Conservation (phyloP, 2,113 vertebrate species). For the Origma solitaria region DNA sequence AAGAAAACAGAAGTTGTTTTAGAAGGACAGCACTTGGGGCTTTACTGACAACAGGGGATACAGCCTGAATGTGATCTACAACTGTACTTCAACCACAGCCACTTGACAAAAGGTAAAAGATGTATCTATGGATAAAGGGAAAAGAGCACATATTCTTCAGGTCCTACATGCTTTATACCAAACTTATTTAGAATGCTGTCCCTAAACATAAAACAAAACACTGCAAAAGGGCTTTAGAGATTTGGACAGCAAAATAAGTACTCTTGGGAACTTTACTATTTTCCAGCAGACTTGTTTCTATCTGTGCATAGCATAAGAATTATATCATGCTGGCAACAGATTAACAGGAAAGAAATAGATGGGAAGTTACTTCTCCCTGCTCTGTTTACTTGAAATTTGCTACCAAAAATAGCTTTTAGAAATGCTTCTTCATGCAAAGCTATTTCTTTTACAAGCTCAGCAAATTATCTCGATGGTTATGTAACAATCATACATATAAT, state of each 20-base stretch:
- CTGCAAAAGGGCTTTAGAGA: not conserved
- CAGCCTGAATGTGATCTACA: not conserved
- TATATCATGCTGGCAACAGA: not conserved
- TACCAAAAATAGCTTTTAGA: not conserved
- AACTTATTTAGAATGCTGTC: not conserved
- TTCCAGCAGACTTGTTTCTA: not conserved
- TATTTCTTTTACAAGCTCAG: not conserved
- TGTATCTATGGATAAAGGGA: not conserved
- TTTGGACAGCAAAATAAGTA: not conserved
- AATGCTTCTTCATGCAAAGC: not conserved
- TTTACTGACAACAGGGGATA: not conserved
- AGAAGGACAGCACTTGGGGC: fast-evolving
- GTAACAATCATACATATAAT: not conserved
- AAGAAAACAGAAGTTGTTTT: not conserved
- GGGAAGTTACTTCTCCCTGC: not conserved
- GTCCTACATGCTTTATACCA: not conserved
- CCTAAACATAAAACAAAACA: not conserved
- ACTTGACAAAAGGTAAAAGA: not conserved
- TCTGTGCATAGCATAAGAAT: not conserved
- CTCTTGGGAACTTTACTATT: not conserved
- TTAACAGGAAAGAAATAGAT: not conserved
- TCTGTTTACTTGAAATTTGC: not conserved
- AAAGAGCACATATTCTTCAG: not conserved
- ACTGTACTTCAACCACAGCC: not conserved
- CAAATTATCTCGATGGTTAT: not conserved